phyloP scores from a whole-genome alignment of 2,113 vertebrate species.

The Condylura cristata region DNA sequence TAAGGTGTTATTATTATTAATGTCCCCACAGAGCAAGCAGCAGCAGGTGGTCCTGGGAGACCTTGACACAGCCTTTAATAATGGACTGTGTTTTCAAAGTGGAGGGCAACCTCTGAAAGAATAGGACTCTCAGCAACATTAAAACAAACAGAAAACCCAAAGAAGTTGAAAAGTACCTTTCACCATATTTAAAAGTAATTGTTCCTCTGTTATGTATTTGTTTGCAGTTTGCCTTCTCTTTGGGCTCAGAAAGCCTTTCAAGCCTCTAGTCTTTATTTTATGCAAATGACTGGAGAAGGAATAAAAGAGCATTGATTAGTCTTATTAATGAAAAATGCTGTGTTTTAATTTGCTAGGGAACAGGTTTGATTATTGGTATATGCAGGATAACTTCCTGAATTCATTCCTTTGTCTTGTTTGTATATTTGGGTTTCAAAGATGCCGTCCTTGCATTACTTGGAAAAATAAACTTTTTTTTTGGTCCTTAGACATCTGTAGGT shows the following conservation, averaged over 20 bases:
- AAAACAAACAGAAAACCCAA: neutral
- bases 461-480: slow-evolving; percentile 66
- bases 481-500: slow-evolving; percentile 75
- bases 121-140: neutral
- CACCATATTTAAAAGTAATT: neutral
- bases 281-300: neutral
- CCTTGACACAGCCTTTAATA: slow-evolving; percentile 40
- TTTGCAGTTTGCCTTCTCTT: neutral
- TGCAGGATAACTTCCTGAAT: slow-evolving; percentile 37
- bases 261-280: neutral
- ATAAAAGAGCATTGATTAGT: slow-evolving; percentile 10
- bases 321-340: neutral
- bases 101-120: neutral
- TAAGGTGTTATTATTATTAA: slow-evolving; percentile 68
- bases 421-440: slow-evolving; percentile 71
- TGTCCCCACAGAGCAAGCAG: slow-evolving; percentile 50
- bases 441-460: slow-evolving; percentile 68
- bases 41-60: slow-evolving; percentile 62
- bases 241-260: neutral
- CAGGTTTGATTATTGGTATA: slow-evolving; percentile 3
- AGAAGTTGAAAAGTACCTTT: neutral
- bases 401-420: slow-evolving; percentile 67
- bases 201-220: neutral
- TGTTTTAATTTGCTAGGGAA: slow-evolving; percentile 42
- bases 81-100: slow-evolving; percentile 49